A percentile compares a stretch with the other conserved stretches of the same genome.
phyloP scores from a whole-genome alignment of 2,888 invertebrate genomes.

The Lycocerus yunnanus region DNA sequence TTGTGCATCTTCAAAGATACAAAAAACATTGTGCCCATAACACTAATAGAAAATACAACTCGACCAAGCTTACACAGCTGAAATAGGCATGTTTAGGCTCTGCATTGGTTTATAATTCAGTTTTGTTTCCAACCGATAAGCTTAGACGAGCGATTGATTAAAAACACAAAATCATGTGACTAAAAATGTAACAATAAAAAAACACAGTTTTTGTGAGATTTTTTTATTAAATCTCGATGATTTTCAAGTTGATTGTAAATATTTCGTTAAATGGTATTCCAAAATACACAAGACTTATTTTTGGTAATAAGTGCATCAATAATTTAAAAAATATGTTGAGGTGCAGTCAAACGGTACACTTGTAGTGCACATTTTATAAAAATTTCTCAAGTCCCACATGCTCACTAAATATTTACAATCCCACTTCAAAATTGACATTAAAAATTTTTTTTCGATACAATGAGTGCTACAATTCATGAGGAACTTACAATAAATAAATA shows the following conservation, averaged over 20 bases:
- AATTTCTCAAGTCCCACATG: neutral
- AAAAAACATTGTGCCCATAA: neutral
- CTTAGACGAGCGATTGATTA: neutral
- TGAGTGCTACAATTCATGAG: neutral
- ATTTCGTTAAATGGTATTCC: neutral
- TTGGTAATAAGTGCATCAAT: neutral
- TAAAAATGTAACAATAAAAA: neutral
- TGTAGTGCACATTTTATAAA: neutral
- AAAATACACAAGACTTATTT: neutral
- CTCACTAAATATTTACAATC: neutral
- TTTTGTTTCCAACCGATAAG: neutral
- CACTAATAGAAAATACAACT: neutral
- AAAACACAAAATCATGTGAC: neutral
- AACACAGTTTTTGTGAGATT: neutral
- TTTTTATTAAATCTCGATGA: neutral
- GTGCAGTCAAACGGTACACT: neutral
- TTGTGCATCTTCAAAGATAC: neutral
- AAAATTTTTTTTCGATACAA: neutral
- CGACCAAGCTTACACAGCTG: neutral
- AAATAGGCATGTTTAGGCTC: neutral
- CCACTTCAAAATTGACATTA: neutral
- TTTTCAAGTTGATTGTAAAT: neutral
- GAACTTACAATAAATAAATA: neutral
- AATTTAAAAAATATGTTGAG: neutral
- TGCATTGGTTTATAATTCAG: neutral